These are phyloP conservation scores for Cecropterus lyciades DNA, from an alignment of 1,140 invertebrate species.

Conservation along the genomic window DNA sequence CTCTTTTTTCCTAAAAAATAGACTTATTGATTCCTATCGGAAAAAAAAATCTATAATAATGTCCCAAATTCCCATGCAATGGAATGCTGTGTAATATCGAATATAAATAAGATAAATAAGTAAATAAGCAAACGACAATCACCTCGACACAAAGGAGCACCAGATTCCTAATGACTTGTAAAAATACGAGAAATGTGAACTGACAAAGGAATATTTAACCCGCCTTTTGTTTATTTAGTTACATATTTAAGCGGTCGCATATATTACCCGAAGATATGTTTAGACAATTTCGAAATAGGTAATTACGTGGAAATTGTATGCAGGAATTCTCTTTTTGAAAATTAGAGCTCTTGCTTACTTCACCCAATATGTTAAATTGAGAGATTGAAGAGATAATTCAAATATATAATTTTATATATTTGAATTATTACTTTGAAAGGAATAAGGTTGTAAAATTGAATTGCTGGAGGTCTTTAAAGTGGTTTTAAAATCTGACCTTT, in stretches of 20 bases:
- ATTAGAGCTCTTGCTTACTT: background rate
- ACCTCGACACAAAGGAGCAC: background rate
- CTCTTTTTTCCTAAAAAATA: no score
- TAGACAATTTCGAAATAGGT: slow-evolving; percentile 4
- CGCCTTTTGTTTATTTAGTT: slow-evolving; percentile 6
- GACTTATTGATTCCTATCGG: no score
- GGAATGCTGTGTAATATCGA: background rate
- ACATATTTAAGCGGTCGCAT: slow-evolving; percentile 6
- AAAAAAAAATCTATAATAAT: no score
- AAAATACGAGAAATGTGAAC: slow-evolving; percentile 4
- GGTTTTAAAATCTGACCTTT: no score
- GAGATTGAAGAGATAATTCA: no score
- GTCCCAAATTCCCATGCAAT: background rate
- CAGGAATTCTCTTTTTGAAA: slow-evolving; percentile 16
- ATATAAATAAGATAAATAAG: background rate
- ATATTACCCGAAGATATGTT: background rate
- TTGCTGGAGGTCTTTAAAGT: no score
- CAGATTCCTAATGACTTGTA: background rate
- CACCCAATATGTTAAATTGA: no score
- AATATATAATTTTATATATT: background rate
- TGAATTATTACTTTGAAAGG: background rate
- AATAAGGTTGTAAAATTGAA: no score
- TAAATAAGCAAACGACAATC: background rate
- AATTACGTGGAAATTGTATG: slow-evolving; percentile 8
- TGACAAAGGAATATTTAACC: slow-evolving; percentile 21